Evolutionary conservation across 2,888 invertebrate species (phyloP), one percentile per base, ranked within the genome.

Genomic region (Protophormia terraenovae): DNA sequence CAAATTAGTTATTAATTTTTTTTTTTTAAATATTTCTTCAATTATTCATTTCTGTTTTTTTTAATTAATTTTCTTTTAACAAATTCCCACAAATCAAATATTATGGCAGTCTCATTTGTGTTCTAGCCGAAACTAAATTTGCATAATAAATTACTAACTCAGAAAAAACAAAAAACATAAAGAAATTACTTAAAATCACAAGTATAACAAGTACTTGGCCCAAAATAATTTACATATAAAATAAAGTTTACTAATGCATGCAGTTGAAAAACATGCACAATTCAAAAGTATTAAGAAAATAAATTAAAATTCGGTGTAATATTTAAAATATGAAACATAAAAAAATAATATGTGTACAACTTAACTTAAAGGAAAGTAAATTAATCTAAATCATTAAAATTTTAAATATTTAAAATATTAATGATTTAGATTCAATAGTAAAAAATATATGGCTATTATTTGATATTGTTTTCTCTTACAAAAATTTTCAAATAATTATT

Each of bases 201-300:
- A n/a, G 29, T 50, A 12, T 24, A 53, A 53, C 53, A 53, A 53
- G 55, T 3, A 35, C 55, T 55, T 66, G 27, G 12, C 14, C 14
- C 16, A 76, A 35, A 32, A 29, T 50, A 66, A 66, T 76, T 76
- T 62, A 24, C 78, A 69, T 69, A 69, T 10, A 19, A 77, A 76
- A 79, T 80, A 84, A 75, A 82, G n/a, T 86, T 64, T 47, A 14
- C 35, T 83, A 87, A 86, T 88, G 73, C 50, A 79, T 82, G 77
- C 76, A 84, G 50, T 87, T 80, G 73, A 69, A 16, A n/a, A 47
- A 69, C 53, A 83, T 77, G 60, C 58, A 75, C 35, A n/a, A 78
- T 10, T 24, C 2, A 24, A 27, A 29, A 66, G 14, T 32, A 41
- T 41, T 22, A 1, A 29, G 22, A 6, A 16, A 19, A 12, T 38